Base-by-base conservation (phyloP, 92 coral and sea anemone species). In the Virgularia gustaviana region DNA sequence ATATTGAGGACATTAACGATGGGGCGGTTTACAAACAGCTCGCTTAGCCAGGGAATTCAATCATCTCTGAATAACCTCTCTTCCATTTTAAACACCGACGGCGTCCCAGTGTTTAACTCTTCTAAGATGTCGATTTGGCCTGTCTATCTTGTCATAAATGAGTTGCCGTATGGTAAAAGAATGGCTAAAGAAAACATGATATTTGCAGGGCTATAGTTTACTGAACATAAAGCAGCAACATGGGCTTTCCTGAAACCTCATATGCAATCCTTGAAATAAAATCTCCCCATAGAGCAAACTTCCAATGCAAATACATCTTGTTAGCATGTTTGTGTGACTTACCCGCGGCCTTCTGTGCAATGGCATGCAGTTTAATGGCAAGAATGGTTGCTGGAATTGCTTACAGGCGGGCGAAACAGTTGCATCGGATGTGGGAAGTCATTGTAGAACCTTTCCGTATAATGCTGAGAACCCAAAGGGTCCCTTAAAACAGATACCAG, bases 121-220 rank as follows among this genome's bases (percentile, higher is more conserved):
- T 88, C 89, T 9, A 88, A 85, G 27, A 74, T 85, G 11, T 81
- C 85, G 18, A 85, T 88, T 47, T 88, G 89, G 87, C 95, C 95
- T 0, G 29, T 85, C 2, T 85, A 65, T 57, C 49, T 77, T 13
- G 37, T 80, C n/a, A 81, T 84, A 45, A 88, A 85, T 54, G 82
- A 88, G 36, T 81, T 81, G 3, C 77, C 83, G 6, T 65, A 76
- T 45, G 10, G 36, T 5, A 87, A 87, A 63, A 35, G 82, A 72
- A 65, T 84, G 78, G 35, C 82, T 18, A 54, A 53, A 27, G 89
- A 87, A 72, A 87, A 79, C 36, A 84, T 87, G 88, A 15, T 88
- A 22, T 78, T 88, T 58, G 81, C 81, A 24, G 95, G 89, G 24
- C 45, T 88, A 6, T 88, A 87, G 89, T 88, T 88, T 49, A 86